These are phyloP conservation scores for Ariopsis seemanni DNA, from an alignment of 2,113 vertebrate species.

Conservation along the genomic window DNA sequence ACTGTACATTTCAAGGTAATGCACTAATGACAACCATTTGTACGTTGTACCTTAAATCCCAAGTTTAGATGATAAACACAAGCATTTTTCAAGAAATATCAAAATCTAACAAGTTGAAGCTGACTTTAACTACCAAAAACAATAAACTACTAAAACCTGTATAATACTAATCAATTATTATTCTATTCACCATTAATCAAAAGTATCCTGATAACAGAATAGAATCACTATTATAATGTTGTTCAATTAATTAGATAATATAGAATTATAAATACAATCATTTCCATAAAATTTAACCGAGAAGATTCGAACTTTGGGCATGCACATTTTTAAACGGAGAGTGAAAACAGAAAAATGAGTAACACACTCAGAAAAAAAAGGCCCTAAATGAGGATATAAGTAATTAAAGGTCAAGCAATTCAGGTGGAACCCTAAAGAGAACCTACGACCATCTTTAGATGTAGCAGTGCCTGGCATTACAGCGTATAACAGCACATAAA, in stretches of 20 bases:
- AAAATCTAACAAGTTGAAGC: neutral
- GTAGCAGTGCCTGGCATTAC: no score
- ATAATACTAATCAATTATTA: neutral
- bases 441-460: no score
- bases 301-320: neutral
- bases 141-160: neutral
- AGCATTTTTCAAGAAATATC: neutral
- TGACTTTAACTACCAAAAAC: neutral
- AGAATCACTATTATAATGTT: neutral
- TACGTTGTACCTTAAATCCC: neutral
- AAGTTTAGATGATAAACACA: neutral
- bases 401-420: neutral
- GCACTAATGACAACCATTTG: neutral
- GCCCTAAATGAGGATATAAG: neutral
- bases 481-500: neutral
- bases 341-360: neutral
- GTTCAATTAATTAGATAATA: neutral
- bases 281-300: neutral
- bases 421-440: neutral
- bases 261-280: neutral
- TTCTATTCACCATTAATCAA: neutral
- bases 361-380: neutral
- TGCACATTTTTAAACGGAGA: neutral
- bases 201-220: neutral
- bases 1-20: neutral